A percentile compares a stretch with the other conserved stretches of the same genome.
Conservation (phyloP, 2,113 vertebrate genomes). For the Xenus cinereus region DNA sequence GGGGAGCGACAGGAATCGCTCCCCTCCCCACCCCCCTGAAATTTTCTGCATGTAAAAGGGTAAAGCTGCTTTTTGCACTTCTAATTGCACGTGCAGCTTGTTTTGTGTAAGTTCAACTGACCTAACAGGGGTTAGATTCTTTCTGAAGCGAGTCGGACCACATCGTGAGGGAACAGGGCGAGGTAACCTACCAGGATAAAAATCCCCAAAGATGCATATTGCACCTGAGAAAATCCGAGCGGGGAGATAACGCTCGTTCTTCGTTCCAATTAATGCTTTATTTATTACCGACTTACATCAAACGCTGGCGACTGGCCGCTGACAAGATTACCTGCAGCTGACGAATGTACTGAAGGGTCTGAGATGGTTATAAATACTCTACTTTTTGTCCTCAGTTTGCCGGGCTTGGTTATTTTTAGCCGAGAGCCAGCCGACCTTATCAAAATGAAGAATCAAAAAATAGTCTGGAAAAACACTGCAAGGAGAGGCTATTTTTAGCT, state of each 20-base stretch:
- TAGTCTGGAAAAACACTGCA: constrained; percentile 76
- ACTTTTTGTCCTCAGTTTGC: constrained; percentile 82
- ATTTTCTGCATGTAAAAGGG: not conserved
- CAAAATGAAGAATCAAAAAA: constrained; percentile 88
- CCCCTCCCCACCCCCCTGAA: too few species aligned
- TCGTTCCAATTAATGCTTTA: constrained; percentile 28
- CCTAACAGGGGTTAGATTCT: not conserved
- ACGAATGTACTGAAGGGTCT: constrained; percentile 44
- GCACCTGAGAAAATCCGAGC: not conserved
- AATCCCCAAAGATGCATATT: not conserved
- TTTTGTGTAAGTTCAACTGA: not conserved
- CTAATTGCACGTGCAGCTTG: not conserved
- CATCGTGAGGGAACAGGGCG: not conserved
- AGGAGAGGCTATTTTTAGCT: constrained; percentile 77
- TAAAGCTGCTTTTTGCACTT: not conserved
- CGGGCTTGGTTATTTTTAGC: constrained; percentile 85
- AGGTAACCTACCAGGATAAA: not conserved
- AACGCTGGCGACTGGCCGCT: constrained; percentile 37
- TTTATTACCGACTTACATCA: constrained; percentile 65
- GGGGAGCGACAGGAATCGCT: not conserved
- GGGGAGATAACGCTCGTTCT: not conserved
- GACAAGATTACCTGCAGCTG: constrained; percentile 44
- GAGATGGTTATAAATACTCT: constrained; percentile 74
- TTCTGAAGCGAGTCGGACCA: not conserved
- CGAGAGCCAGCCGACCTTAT: constrained; percentile 80